A percentile compares a stretch with the other conserved stretches of the same genome.
Evolutionary conservation across 2,113 vertebrate species (phyloP).

Genomic region (Aviceda subcristata): DNA sequence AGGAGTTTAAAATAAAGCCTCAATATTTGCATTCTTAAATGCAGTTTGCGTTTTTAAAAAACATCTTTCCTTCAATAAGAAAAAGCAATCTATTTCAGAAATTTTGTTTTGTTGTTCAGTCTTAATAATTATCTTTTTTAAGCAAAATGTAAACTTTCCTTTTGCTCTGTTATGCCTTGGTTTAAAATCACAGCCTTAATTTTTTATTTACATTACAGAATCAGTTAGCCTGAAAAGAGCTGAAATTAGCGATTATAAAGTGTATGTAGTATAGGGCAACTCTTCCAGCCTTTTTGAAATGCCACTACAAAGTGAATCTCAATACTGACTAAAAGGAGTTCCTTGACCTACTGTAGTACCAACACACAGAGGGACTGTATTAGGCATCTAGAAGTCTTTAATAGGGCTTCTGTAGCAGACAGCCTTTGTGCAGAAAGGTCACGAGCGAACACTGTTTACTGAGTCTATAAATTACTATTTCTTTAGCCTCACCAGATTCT

Average conservation of each 20-base stretch:
- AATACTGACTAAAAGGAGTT: slow-evolving; percentile 46
- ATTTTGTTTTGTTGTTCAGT: neutral
- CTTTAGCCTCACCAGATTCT: slow-evolving; percentile 28
- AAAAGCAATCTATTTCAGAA: neutral
- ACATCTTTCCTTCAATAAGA: neutral
- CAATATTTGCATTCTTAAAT: neutral
- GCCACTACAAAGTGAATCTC: slow-evolving; percentile 7
- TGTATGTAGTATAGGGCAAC: neutral
- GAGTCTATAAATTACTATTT: slow-evolving; percentile 25
- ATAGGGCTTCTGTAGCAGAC: slow-evolving; percentile 38
- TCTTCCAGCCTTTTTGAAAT: neutral
- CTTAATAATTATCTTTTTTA: neutral
- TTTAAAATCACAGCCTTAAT: slow-evolving; percentile 2
- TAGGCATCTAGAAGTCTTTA: slow-evolving; percentile 42
- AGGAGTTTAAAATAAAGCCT: neutral
- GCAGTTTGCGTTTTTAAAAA: neutral
- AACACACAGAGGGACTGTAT: slow-evolving; percentile 27
- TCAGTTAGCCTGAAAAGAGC: slow-evolving; percentile 10
- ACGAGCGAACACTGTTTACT: slow-evolving; percentile 43
- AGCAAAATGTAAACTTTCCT: slow-evolving; percentile 19
- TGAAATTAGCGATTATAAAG: slow-evolving; percentile 14
- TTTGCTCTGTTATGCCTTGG: neutral
- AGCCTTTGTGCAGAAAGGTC: slow-evolving; percentile 56
- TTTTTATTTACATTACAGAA: slow-evolving; percentile 21
- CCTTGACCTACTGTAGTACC: slow-evolving; percentile 50